phyloP scores from a whole-genome alignment of 2,888 invertebrate genomes.

The Eupithecia pulchellata region DNA sequence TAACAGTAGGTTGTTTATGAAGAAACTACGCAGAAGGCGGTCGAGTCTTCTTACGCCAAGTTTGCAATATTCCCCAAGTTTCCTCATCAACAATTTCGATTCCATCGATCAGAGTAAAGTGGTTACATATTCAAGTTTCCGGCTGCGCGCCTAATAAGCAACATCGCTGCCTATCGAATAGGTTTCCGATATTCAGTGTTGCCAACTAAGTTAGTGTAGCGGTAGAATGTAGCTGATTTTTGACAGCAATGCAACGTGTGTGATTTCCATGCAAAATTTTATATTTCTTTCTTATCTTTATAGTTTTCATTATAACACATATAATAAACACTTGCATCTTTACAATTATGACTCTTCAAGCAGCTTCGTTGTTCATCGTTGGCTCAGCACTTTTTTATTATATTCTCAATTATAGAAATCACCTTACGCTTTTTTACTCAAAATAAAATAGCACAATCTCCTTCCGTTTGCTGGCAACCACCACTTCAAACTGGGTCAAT shows the following conservation, averaged over 20 bases:
- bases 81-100: slow-evolving; percentile 33
- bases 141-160: slow-evolving; percentile 35
- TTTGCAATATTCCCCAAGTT: slow-evolving; percentile 22
- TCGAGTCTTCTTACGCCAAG: background rate
- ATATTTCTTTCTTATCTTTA: too few relatives aligned
- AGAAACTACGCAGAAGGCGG: background rate
- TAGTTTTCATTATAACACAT: background rate
- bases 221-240: slow-evolving; percentile 22
- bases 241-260: background rate
- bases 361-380: background rate
- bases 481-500: slow-evolving; percentile 27
- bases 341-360: background rate
- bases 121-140: slow-evolving; percentile 37
- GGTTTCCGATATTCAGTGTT: slow-evolving; percentile 22
- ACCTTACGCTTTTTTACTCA: background rate
- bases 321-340: background rate
- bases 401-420: background rate
- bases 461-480: background rate
- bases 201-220: slow-evolving; percentile 21
- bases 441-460: slow-evolving; percentile 8
- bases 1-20: background rate
- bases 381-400: background rate
- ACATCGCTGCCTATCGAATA: slow-evolving; percentile 27
- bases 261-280: background rate
- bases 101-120: slow-evolving; percentile 31